phyloP scores from a whole-genome alignment of 2,797 vertebrate genomes.

The Pteropus rufus region DNA sequence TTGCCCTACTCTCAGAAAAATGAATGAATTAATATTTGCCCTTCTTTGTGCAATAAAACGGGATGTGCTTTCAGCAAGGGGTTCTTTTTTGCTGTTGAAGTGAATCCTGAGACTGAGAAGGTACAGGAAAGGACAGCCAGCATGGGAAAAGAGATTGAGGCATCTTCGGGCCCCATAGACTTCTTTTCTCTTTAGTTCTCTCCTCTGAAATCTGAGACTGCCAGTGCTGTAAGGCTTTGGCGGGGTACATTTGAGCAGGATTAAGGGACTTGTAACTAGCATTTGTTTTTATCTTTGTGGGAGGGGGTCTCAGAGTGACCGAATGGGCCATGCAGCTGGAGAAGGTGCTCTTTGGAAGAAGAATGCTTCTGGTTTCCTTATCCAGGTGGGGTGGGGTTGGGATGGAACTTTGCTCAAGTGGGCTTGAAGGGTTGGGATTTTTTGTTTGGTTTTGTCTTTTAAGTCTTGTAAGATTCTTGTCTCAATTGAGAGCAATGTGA shows the following conservation, averaged over 20 bases:
- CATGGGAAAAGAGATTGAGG: background rate
- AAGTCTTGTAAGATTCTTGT: background rate
- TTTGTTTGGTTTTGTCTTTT: background rate
- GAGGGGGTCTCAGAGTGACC: background rate
- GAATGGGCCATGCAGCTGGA: accelerated
- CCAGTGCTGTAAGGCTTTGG: background rate
- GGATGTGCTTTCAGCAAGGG: background rate
- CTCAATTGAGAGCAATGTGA: background rate
- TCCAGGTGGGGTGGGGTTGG: background rate
- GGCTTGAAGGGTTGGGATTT: background rate
- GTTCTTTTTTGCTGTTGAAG: background rate
- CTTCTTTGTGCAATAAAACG: background rate
- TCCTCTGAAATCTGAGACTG: background rate
- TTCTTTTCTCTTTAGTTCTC: background rate
- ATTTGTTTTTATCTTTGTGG: background rate
- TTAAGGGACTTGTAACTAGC: background rate
- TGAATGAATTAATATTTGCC: background rate
- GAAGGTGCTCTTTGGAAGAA: background rate
- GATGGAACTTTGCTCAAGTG: background rate
- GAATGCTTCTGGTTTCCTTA: background rate
- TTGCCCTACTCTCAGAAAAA: background rate
- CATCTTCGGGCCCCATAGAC: background rate
- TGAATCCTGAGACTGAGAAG: background rate
- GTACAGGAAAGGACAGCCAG: background rate
- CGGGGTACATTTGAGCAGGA: background rate